Conservation (phyloP, 2,888 invertebrate species). For the Lithophane semibrunnea region DNA sequence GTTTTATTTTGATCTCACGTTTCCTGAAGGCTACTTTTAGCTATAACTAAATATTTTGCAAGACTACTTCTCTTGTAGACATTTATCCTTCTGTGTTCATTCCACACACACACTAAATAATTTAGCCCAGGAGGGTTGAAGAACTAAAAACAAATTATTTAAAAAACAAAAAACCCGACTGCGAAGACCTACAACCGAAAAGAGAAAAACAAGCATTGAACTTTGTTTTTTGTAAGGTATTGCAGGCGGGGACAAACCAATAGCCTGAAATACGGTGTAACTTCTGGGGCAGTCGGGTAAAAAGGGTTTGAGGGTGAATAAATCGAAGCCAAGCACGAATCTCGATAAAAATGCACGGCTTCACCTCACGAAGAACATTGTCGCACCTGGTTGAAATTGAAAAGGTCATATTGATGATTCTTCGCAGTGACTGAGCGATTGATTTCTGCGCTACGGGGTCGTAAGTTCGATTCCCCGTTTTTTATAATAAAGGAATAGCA, state of each 20-base stretch:
- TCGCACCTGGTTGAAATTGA: not conserved
- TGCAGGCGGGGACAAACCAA: too few species aligned
- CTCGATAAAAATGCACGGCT: too few species aligned
- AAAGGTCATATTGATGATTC: not conserved
- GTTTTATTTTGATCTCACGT: constrained; percentile 74
- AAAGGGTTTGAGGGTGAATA: not conserved
- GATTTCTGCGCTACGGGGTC: not conserved
- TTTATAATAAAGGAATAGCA: not conserved
- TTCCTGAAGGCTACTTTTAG: not conserved
- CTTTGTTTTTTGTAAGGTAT: too few species aligned
- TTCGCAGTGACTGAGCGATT: not conserved
- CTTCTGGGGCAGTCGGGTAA: too few species aligned
- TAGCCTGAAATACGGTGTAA: too few species aligned
- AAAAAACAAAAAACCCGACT: too few species aligned
- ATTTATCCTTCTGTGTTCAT: not conserved
- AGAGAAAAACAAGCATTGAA: too few species aligned
- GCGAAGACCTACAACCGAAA: too few species aligned
- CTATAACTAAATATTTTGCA: not conserved
- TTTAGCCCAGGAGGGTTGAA: not conserved
- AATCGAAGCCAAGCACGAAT: not conserved
- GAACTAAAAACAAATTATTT: not conserved
- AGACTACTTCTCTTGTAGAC: not conserved
- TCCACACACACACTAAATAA: not conserved
- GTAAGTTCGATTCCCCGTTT: not conserved
- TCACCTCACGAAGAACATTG: not conserved